Evolutionary conservation across 2,888 invertebrate genomes (phyloP).

Genomic region (Athetis lepigone): DNA sequence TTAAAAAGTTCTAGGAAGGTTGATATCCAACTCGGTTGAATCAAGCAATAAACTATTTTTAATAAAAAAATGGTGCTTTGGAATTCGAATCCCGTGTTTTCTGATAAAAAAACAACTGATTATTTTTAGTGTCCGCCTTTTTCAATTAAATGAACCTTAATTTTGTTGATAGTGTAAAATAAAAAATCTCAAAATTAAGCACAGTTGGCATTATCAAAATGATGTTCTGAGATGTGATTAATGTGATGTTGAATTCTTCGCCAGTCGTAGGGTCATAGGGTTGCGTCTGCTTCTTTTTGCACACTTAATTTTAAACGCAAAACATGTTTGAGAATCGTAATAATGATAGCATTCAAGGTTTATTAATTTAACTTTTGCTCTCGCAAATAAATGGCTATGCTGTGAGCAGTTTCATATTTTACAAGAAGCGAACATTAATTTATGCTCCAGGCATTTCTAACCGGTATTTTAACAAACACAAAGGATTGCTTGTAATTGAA

Average conservation of each 20-base stretch:
- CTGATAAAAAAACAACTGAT: constrained; percentile 41
- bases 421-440: constrained; percentile 40
- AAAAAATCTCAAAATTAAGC: constrained; percentile 52
- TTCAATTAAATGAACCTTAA: constrained; percentile 68
- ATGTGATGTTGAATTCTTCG: constrained; percentile 62
- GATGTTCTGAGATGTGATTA: constrained; percentile 66
- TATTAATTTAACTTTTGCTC: constrained; percentile 52
- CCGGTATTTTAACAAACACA: constrained; percentile 53
- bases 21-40: constrained; percentile 34
- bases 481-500: constrained; percentile 48
- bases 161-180: constrained; percentile 50
- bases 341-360: constrained; percentile 34
- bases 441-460: constrained; percentile 43
- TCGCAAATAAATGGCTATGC: constrained; percentile 34
- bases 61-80: constrained; percentile 31
- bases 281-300: constrained; percentile 40
- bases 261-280: constrained; percentile 52
- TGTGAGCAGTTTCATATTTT: constrained; percentile 41
- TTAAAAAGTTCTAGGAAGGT: constrained; percentile 57
- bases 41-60: constrained; percentile 37
- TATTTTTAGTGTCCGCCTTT: constrained; percentile 67
- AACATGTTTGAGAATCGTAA: constrained; percentile 36
- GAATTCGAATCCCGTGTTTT: constrained; percentile 43
- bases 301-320: constrained; percentile 34
- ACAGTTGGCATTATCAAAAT: constrained; percentile 62